Base-by-base conservation (phyloP, 2,797 vertebrate genomes). In the Phataginus tricuspis region DNA sequence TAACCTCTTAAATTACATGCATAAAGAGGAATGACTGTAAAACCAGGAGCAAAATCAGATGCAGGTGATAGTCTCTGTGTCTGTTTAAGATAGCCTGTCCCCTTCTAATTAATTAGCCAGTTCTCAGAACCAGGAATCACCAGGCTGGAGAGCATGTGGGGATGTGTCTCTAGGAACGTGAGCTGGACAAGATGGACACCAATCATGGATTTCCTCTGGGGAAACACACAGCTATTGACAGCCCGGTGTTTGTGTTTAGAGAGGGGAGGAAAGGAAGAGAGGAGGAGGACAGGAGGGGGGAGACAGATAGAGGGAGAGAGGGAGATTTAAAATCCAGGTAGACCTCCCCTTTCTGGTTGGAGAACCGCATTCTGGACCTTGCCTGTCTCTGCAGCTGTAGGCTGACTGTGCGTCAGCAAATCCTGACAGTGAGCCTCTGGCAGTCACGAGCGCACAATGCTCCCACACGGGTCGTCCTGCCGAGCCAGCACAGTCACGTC, bases 1-100 rank as follows among this genome's bases (percentile, higher is more conserved):
- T 93, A 96, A 95, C 95, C 93, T 97, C 83, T n/a, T 85, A 92
- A 93, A 79, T 59, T 53, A 75, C 71, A 57, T 53, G 95, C 74
- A 27, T 77, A 1, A 34, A 39, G 84, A n/a, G 82, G 10, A 86
- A 77, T 12, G 49, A 89, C 93, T 39, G 88, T 49, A 88, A 96
- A 97, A 94, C 90, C 55, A 82, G 13, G n/a, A 96, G n/a, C 25
- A 94, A 85, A 96, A 96, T 86, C 84, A 94, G 68, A 77, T 34
- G n/a, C 61, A 21, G 25, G 80, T 86, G 86, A 61, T 18, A 2
- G 23, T 85, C 7, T 57, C 64, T 90, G 3, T 85, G 82, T 37
- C 57, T 72, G 84, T 93, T 49, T 23, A 29, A 27, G 23, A 29
- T 9, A 86, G 90, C 90, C 85, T 21, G 86, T 93, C 95, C 93